These are phyloP conservation scores for Diplodus puntazzo DNA, from an alignment of 2,797 vertebrate genomes.

Conservation along the genomic window DNA sequence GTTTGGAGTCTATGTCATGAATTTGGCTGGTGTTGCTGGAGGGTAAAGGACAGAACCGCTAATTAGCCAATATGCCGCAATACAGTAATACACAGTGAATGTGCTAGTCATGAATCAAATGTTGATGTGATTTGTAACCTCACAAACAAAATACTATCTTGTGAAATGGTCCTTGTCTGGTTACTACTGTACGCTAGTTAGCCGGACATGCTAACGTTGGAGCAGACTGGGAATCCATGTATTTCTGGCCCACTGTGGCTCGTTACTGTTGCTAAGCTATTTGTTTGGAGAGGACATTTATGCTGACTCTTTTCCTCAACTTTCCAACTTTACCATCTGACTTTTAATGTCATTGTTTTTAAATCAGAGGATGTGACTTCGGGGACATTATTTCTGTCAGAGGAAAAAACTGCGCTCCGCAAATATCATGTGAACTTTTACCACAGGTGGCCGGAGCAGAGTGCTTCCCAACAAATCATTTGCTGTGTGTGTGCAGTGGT, in stretches of 20 bases:
- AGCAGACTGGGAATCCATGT: background rate
- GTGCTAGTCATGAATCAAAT: background rate
- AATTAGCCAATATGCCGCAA: background rate
- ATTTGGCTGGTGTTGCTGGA: no score
- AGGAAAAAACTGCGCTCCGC: slow-evolving; percentile 25
- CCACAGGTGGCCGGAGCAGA: slow-evolving; percentile 10
- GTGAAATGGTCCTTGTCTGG: background rate
- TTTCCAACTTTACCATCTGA: background rate
- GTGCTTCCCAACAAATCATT: slow-evolving; percentile 45
- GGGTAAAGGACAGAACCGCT: no score
- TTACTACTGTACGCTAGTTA: background rate
- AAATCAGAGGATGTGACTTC: background rate
- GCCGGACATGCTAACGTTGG: background rate
- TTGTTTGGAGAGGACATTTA: background rate
- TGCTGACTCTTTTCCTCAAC: slow-evolving; percentile 11
- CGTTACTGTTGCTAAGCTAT: background rate
- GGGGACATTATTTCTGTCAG: background rate
- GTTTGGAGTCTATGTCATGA: no score
- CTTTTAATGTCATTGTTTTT: slow-evolving; percentile 16
- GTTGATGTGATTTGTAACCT: background rate
- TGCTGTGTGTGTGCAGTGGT: slow-evolving; percentile 9
- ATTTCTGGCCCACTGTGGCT: background rate
- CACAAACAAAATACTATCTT: no score
- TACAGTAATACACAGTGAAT: background rate
- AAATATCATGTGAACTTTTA: slow-evolving; percentile 42